Conservation (phyloP, 2,888 invertebrate species). For the Ennomos fuscantarius region DNA sequence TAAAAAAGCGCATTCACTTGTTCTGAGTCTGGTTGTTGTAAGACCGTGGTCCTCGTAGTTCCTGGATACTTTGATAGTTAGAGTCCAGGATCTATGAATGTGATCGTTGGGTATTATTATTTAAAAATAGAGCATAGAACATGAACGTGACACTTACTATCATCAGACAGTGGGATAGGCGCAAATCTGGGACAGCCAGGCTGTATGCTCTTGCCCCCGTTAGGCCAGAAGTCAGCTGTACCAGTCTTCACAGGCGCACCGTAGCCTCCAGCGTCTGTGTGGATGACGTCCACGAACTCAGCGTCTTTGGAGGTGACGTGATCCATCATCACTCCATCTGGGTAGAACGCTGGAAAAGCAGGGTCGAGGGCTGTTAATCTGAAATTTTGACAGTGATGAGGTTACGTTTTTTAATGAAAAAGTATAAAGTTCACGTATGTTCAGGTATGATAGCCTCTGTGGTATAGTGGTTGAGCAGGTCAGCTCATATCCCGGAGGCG, state of each 20-base stretch:
- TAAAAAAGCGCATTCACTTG: no score
- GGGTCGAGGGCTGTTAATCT: conserved; percentile 86
- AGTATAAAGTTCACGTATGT: no score
- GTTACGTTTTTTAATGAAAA: not conserved
- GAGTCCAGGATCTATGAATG: no score
- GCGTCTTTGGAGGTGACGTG: conserved; percentile 83
- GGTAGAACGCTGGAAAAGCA: conserved; percentile 86
- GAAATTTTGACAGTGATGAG: conserved; percentile 41
- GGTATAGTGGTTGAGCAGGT: no score
- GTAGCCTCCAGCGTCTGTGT: conserved; percentile 87
- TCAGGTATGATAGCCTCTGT: no score
- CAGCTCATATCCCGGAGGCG: no score
- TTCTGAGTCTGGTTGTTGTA: no score
- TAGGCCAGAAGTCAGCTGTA: conserved; percentile 87
- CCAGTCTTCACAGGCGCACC: conserved; percentile 85
- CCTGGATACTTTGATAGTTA: no score
- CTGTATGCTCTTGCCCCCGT: conserved; percentile 84
- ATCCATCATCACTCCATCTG: conserved; percentile 75
- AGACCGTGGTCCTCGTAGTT: no score
- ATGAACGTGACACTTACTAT: conserved; percentile 60
- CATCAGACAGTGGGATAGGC: conserved; percentile 79
- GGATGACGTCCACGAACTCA: conserved; percentile 88
- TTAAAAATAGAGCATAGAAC: no score
- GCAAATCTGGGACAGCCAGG: conserved; percentile 85
- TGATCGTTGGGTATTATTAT: no score